Evolutionary conservation across 2,113 vertebrate species (phyloP).

Genomic region (sheep (Ovis aries)): ARS-UI_Ramb_v3.0 NC_056074.1:46080501-46081000

Average conservation of each 20-base stretch:
- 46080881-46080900: background rate
- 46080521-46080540: accelerated
- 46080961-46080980: too few species aligned
- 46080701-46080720: accelerated
- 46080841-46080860: background rate
- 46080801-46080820: background rate
- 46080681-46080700: accelerated
- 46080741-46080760: accelerated
- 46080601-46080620: accelerated
- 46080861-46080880: accelerated
- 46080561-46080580: accelerated
- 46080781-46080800: accelerated
- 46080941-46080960: background rate
- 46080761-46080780: accelerated
- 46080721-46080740: accelerated
- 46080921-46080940: too few species aligned
- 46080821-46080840: background rate
- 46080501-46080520: too few species aligned
- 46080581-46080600: background rate
- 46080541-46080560: accelerated
- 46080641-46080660: accelerated
- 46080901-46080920: accelerated
- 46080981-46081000: accelerated
- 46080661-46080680: accelerated
- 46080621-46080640: background rate